Percentiles rank a stretch among this genome's conserved stretches.
Conservation (phyloP, 37 sponge, comb jelly and placozoan species). For the Chondrilla cf. caribensis region DNA sequence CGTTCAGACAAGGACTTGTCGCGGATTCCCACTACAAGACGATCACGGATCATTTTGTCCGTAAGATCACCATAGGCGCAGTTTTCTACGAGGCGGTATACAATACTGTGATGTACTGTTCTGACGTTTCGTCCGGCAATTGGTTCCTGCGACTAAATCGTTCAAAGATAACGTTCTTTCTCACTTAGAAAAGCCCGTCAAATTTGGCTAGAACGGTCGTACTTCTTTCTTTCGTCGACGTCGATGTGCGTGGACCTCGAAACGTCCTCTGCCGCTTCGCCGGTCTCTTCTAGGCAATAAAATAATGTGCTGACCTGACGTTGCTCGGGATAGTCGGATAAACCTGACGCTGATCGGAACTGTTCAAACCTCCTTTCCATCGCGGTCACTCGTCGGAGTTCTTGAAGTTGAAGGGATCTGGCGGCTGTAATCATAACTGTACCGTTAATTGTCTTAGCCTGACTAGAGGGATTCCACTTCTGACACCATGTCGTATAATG, state of each 20-base stretch:
- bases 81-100: background rate
- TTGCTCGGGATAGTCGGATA: background rate
- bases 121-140: background rate
- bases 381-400: background rate
- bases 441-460: background rate
- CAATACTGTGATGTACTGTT: background rate
- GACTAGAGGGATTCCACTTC: conserved; percentile 1
- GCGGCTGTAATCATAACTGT: background rate
- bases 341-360: background rate
- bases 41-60: background rate
- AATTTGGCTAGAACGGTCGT: background rate
- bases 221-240: background rate
- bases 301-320: background rate
- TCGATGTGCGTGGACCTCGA: background rate
- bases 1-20: background rate
- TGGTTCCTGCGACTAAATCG: background rate
- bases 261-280: background rate
- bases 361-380: conserved; percentile 7
- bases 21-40: background rate
- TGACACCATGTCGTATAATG: conserved; percentile 9
- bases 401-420: background rate
- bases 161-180: background rate
- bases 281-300: background rate
- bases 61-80: background rate
- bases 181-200: background rate